phyloP scores from a whole-genome alignment of 2,888 invertebrate species.

The Amblyteles armatorius region DNA sequence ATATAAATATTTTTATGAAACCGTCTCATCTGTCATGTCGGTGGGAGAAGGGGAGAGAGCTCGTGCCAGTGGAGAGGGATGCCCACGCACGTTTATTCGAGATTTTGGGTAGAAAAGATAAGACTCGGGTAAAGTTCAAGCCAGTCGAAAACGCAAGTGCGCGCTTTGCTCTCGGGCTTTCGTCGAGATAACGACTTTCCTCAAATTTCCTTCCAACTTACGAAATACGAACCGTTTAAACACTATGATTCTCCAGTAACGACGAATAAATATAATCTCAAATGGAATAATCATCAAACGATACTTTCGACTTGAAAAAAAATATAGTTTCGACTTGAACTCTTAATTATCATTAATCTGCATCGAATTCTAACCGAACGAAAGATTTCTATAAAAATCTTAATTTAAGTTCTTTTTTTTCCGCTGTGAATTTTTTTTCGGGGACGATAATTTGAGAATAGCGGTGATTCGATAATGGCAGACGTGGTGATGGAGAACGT shows the following conservation, averaged over 20 bases:
- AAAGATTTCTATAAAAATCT: background rate
- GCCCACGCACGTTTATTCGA: constrained; percentile 81
- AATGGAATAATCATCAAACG: background rate
- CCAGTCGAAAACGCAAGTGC: constrained; percentile 81
- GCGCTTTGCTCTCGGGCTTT: constrained; percentile 65
- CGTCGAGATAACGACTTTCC: background rate
- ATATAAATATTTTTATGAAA: constrained; percentile 84
- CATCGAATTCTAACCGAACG: background rate
- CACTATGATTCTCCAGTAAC: background rate
- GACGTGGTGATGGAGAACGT: constrained; percentile 72
- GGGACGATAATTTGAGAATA: background rate
- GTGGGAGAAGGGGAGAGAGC: constrained; percentile 74
- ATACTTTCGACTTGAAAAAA: background rate
- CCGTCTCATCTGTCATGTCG: constrained; percentile 79
- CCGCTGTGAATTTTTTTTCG: background rate
- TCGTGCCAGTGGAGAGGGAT: constrained; percentile 84
- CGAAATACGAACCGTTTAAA: background rate
- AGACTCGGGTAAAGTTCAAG: constrained; percentile 77
- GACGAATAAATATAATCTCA: background rate
- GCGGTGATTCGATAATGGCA: constrained; percentile 53
- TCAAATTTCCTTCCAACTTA: background rate
- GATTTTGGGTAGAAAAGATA: constrained; percentile 83
- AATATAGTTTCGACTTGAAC: background rate
- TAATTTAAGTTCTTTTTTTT: background rate
- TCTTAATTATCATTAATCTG: background rate